Percentiles rank a stretch among this genome's conserved stretches.
phyloP scores from a whole-genome alignment of 2,113 vertebrate genomes.

The Melospiza melodia region DNA sequence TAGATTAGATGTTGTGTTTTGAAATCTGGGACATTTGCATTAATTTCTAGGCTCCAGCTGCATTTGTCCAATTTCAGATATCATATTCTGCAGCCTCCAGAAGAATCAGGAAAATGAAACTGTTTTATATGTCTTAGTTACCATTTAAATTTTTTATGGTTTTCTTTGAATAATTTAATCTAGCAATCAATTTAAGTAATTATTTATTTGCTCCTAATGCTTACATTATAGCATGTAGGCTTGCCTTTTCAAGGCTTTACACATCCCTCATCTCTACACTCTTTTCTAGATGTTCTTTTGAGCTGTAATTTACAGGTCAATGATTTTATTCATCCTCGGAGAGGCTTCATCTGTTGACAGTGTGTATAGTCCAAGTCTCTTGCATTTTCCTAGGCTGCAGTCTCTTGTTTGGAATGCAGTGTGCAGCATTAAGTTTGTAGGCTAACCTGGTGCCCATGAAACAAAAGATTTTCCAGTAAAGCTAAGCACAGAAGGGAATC shows the following conservation, averaged over 20 bases:
- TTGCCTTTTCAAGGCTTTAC: not conserved
- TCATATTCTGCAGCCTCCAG: not conserved
- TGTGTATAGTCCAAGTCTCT: not conserved
- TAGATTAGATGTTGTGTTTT: not conserved
- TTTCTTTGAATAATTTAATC: conserved; percentile 7
- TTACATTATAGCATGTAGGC: not conserved
- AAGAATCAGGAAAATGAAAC: not conserved
- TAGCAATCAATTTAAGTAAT: not conserved
- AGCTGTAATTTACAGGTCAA: not conserved
- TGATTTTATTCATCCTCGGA: conserved; percentile 15
- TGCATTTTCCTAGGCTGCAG: not conserved
- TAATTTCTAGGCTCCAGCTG: not conserved
- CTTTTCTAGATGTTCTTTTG: not conserved
- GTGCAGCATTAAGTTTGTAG: not conserved
- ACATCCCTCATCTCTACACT: not conserved
- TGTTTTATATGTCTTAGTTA: not conserved
- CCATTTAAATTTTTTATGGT: not conserved
- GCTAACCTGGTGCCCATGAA: not conserved
- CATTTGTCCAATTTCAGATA: not conserved
- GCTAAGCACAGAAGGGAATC: not conserved
- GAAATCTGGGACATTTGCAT: not conserved
- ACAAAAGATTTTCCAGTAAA: not conserved
- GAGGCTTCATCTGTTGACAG: not conserved
- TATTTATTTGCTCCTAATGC: not conserved
- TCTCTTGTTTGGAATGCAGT: not conserved